Conservation (phyloP, 1,140 invertebrate species). For the Lepidurus packardi region DNA sequence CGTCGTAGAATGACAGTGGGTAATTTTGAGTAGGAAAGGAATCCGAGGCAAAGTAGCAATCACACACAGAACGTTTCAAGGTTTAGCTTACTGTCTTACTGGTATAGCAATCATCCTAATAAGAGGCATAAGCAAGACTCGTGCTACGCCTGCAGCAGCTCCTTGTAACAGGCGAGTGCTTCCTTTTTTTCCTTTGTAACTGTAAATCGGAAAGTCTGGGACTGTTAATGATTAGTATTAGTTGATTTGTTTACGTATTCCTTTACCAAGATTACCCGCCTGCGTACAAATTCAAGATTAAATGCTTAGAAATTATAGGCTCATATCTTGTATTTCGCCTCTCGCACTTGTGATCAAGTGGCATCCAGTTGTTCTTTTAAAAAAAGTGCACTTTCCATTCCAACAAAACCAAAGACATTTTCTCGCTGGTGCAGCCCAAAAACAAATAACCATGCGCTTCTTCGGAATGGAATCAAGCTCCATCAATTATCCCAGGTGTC, state of each 20-base stretch:
- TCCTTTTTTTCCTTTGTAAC: background rate
- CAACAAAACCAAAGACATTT: background rate
- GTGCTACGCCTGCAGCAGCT: background rate
- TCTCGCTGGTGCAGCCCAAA: background rate
- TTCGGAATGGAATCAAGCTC: background rate
- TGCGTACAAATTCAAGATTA: background rate
- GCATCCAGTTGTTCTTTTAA: constrained; percentile 5
- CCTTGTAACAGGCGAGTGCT: background rate
- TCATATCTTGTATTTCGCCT: background rate
- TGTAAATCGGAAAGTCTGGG: no score
- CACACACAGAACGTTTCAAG: background rate
- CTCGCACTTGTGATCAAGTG: background rate
- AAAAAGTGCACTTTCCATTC: constrained; percentile 22
- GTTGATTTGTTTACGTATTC: background rate
- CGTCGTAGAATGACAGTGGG: background rate
- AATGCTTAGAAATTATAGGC: background rate
- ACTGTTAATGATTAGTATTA: background rate
- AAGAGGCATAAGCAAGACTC: background rate
- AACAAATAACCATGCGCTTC: background rate
- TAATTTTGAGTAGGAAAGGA: background rate
- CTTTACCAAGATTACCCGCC: background rate
- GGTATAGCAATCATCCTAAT: background rate
- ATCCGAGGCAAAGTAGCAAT: constrained; percentile 2
- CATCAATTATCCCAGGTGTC: constrained; percentile 35
- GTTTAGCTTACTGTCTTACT: background rate